phyloP scores from a whole-genome alignment of 1,140 invertebrate species.

The Eciton burchellii region DNA sequence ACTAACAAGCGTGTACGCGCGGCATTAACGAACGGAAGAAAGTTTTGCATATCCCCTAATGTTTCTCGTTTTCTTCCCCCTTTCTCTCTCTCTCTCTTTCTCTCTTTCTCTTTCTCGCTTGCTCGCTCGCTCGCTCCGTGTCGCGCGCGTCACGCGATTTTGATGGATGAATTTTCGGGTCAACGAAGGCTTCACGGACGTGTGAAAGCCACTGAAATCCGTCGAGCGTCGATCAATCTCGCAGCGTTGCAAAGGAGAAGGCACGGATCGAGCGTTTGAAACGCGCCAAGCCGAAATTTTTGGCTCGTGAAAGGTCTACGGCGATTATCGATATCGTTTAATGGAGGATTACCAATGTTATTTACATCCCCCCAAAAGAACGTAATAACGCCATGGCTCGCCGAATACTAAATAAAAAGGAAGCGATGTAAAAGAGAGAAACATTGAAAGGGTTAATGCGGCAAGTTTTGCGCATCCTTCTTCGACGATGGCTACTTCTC shows the following conservation, averaged over 20 bases:
- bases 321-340: constrained; percentile 14
- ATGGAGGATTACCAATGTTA: constrained; percentile 35
- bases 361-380: neutral
- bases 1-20: constrained; percentile 6
- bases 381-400: too few relatives aligned
- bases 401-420: too few relatives aligned
- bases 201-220: constrained; percentile 69
- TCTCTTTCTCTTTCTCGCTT: too few relatives aligned
- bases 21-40: constrained; percentile 6
- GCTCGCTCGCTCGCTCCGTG: neutral
- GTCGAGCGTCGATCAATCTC: constrained; percentile 76
- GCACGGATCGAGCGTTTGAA: constrained; percentile 64
- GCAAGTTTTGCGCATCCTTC: too few relatives aligned
- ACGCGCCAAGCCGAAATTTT: constrained; percentile 18
- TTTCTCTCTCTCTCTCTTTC: too few relatives aligned
- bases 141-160: constrained; percentile 25
- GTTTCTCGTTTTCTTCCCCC: too few relatives aligned
- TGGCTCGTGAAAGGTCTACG: constrained; percentile 40
- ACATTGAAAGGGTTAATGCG: too few relatives aligned
- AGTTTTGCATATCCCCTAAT: constrained; percentile 48
- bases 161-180: constrained; percentile 67
- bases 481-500: too few relatives aligned
- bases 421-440: too few relatives aligned
- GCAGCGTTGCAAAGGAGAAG: constrained; percentile 67
- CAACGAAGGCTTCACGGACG: constrained; percentile 74